These are phyloP conservation scores for Seira ritae DNA, from an alignment of 2,888 invertebrate species.

Conservation along the genomic window DNA sequence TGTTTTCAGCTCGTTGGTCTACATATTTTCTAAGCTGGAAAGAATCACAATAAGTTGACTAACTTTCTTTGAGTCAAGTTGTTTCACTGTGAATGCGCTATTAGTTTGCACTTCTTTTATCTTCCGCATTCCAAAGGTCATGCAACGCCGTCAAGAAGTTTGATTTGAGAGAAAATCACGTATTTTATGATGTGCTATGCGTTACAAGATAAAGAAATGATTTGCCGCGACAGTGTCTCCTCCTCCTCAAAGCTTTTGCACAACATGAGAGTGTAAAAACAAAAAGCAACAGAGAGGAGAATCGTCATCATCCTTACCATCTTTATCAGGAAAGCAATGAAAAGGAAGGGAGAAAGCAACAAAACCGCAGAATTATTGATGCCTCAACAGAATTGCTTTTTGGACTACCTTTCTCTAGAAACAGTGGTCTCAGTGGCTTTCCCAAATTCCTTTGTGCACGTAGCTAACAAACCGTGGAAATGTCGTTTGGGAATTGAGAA, in stretches of 20 bases:
- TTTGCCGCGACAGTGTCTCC: neutral
- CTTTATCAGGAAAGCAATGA: neutral
- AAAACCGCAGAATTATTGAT: slow-evolving; percentile 56
- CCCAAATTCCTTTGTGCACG: slow-evolving; percentile 25
- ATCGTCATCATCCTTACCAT: too few relatives aligned
- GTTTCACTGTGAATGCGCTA: neutral
- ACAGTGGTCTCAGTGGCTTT: slow-evolving; percentile 32
- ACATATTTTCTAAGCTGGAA: neutral
- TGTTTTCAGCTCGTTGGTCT: neutral
- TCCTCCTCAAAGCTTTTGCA: too few relatives aligned
- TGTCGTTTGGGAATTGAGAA: slow-evolving; percentile 45
- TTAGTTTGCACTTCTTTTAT: neutral
- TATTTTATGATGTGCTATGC: slow-evolving; percentile 11
- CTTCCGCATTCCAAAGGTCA: neutral
- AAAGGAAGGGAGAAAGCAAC: neutral
- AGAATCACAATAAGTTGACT: neutral
- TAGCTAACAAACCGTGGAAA: slow-evolving; percentile 22
- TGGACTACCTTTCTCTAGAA: slow-evolving; percentile 26
- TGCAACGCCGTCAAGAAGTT: neutral
- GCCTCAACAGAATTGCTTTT: slow-evolving; percentile 58
- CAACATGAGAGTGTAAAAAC: too few relatives aligned
- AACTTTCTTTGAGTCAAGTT: neutral
- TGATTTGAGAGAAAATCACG: slow-evolving; percentile 7
- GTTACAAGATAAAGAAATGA: neutral
- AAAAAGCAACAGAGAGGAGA: neutral